Conservation (phyloP, 2,113 vertebrate species). For the Clinocottus analis region DNA sequence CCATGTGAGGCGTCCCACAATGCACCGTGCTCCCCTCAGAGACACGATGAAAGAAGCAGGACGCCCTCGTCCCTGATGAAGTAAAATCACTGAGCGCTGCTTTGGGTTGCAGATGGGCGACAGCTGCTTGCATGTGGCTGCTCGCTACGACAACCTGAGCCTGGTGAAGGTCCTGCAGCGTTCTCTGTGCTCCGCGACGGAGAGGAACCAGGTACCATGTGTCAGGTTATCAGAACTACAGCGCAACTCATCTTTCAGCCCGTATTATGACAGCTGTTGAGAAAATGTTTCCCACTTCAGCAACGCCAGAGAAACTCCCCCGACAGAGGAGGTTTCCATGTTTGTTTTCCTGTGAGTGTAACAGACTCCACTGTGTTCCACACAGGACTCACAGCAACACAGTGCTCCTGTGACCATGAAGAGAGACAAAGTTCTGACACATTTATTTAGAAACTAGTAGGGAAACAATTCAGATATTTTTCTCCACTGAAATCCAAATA, state of each 20-base stretch:
- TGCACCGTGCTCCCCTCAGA: background rate
- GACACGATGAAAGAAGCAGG: background rate
- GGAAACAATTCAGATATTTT: background rate
- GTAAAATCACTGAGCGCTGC: slow-evolving; percentile 10
- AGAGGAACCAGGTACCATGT: slow-evolving; percentile 89
- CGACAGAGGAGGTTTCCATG: too few species aligned
- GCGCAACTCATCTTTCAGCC: background rate
- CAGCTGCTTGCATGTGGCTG: slow-evolving; percentile 91
- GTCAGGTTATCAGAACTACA: background rate
- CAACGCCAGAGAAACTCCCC: too few species aligned
- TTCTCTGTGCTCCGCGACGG: slow-evolving; percentile 88
- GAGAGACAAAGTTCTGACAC: background rate
- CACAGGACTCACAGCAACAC: too few species aligned
- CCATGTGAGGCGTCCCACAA: slow-evolving; percentile 78
- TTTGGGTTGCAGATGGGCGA: slow-evolving; percentile 88
- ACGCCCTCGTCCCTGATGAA: background rate
- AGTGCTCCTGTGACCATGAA: too few species aligned
- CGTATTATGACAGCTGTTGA: background rate
- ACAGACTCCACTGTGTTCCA: background rate
- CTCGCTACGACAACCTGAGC: slow-evolving; percentile 91
- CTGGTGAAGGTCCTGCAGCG: slow-evolving; percentile 90
- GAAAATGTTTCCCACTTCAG: background rate
- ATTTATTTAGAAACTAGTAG: background rate
- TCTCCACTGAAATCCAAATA: too few species aligned
- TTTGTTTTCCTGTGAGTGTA: too few species aligned